A percentile compares a stretch with the other conserved stretches of the same genome.
Conservation (phyloP, 2,113 vertebrate species). For the Gadus chalcogrammus region DNA sequence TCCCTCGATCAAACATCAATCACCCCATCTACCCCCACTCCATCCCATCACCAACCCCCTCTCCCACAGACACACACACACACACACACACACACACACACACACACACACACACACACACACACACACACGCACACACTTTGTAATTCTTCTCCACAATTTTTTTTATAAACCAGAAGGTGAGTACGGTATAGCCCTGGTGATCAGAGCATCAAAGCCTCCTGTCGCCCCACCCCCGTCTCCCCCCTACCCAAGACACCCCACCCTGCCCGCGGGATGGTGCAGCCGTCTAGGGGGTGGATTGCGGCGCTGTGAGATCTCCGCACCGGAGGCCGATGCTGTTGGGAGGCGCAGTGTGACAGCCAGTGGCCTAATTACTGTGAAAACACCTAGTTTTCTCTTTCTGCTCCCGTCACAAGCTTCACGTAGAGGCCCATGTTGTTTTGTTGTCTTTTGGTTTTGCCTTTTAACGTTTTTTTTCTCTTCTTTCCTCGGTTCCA, state of each 20-base stretch:
- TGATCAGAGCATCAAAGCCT: constrained; percentile 67
- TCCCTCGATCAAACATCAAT: constrained; percentile 58
- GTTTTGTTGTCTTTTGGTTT: neutral
- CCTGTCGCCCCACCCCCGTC: constrained; percentile 43
- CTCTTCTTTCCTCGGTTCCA: no score
- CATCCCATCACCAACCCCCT: constrained; percentile 18
- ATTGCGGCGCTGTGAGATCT: constrained; percentile 19
- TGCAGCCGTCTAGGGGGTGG: constrained; percentile 30
- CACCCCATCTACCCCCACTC: constrained; percentile 48
- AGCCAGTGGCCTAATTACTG: constrained; percentile 25
- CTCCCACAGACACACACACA: neutral
- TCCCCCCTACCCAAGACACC: neutral
- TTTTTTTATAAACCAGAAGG: constrained; percentile 50
- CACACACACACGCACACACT: neutral
- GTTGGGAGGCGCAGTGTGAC: constrained; percentile 15
- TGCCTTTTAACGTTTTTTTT: no score
- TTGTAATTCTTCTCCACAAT: constrained; percentile 13
- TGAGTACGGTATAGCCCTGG: constrained; percentile 44
- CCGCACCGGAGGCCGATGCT: constrained; percentile 34
- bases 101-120: neutral
- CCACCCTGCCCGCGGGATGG: constrained; percentile 67
- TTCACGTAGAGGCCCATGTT: neutral
- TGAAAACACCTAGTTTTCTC: constrained; percentile 4
- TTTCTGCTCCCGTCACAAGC: neutral
- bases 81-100: no score